phyloP scores from a whole-genome alignment of 2,113 vertebrate species.

The Sceloporus tristichus region DNA sequence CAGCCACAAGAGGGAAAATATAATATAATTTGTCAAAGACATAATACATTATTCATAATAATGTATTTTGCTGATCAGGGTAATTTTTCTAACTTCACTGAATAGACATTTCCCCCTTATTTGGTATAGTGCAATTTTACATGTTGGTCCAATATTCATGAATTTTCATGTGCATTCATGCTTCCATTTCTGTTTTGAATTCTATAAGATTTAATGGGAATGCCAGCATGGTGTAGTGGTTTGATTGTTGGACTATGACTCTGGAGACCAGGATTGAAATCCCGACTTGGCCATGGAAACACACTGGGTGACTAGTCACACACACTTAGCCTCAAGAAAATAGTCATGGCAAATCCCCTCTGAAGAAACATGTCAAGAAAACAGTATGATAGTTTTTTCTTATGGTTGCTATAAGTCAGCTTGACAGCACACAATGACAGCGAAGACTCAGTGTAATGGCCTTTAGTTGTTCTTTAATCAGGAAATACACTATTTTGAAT shows the following conservation, averaged over 20 bases:
- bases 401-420: no score
- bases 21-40: slow-evolving; percentile 15
- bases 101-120: rapidly evolving
- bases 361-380: no score
- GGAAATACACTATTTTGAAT: background rate
- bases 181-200: slow-evolving; percentile 20
- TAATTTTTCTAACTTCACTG: slow-evolving; percentile 36
- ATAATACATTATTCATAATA: background rate
- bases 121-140: background rate
- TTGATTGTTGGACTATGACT: no score
- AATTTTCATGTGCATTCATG: background rate
- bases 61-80: background rate
- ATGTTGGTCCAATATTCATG: background rate
- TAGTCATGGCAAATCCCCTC: no score
- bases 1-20: background rate
- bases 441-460: no score
- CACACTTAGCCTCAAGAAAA: no score
- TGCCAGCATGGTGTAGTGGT: background rate
- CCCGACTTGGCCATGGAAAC: no score
- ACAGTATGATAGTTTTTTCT: no score
- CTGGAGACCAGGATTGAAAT: no score
- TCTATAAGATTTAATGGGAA: background rate
- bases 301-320: no score
- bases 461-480: background rate
- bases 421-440: no score